Percentiles rank a stretch among this genome's conserved stretches.
Conservation (phyloP, 2,113 vertebrate species). For the Eulemur rufifrons region DNA sequence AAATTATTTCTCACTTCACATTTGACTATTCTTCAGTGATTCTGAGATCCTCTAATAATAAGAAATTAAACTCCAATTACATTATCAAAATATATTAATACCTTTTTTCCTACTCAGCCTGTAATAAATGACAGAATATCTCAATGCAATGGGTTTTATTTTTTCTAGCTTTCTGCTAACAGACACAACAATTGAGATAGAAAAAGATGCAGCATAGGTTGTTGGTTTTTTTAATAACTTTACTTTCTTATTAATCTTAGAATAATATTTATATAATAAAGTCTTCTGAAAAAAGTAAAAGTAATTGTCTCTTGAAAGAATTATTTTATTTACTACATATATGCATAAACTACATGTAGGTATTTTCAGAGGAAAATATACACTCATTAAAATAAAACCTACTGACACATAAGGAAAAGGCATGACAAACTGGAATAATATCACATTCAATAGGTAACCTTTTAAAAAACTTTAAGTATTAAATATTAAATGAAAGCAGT, state of each 20-base stretch:
- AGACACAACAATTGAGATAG: background rate
- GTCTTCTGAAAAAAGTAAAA: background rate
- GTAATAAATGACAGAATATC: background rate
- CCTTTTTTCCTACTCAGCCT: background rate
- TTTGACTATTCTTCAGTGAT: background rate
- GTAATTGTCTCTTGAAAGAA: background rate
- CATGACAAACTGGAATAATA: no score
- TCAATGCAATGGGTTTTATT: background rate
- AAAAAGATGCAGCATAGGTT: background rate
- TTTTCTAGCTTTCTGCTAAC: background rate
- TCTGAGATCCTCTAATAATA: background rate
- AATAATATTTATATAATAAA: background rate
- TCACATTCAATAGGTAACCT: no score
- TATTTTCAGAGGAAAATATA: background rate
- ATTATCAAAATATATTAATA: background rate
- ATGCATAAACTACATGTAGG: background rate
- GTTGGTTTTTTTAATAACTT: background rate
- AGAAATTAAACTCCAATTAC: background rate
- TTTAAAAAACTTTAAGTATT: no score
- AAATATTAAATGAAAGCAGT: no score
- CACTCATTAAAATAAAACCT: no score
- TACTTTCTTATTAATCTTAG: background rate
- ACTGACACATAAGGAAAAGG: no score
- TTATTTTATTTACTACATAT: background rate
- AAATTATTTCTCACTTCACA: slow-evolving; percentile 12